These are phyloP conservation scores for Perccottus glenii DNA, from an alignment of 2,113 vertebrate species.

Conservation along the genomic window DNA sequence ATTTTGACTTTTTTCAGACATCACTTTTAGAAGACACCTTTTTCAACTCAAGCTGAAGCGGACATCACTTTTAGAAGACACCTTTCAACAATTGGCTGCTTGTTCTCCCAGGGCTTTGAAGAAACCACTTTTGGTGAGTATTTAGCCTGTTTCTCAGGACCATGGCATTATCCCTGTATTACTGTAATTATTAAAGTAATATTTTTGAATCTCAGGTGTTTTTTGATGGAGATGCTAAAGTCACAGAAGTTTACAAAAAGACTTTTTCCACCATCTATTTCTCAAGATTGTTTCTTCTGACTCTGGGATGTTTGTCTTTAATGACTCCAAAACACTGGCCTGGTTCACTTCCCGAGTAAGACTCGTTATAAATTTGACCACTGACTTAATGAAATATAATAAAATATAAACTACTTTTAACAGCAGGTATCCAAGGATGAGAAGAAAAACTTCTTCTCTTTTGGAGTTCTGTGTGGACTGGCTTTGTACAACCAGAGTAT, in stretches of 20 bases:
- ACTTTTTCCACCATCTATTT: constrained; percentile 78
- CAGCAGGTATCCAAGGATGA: constrained; percentile 35
- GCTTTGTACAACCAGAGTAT: constrained; percentile 63
- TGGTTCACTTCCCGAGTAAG: constrained; percentile 80
- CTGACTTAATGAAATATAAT: not conserved
- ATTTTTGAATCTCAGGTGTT: constrained; percentile 24
- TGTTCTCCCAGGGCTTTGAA: constrained; percentile 15
- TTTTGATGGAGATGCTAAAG: constrained; percentile 51
- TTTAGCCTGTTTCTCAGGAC: not conserved
- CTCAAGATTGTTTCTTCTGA: constrained; percentile 63
- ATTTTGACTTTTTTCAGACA: not conserved
- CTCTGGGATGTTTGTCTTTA: constrained; percentile 71
- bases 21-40: not conserved
- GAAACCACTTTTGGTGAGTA: constrained; percentile 17
- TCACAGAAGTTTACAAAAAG: constrained; percentile 24
- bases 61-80: constrained; percentile 41
- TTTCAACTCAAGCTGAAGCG: constrained; percentile 30
- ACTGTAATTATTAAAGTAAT: constrained; percentile 51
- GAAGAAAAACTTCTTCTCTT: constrained; percentile 59
- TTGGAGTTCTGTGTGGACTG: constrained; percentile 76
- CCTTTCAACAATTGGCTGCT: constrained; percentile 35
- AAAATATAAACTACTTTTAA: not conserved
- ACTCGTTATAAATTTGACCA: not conserved
- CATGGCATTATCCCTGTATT: not conserved
- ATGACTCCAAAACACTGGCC: constrained; percentile 61